These are phyloP conservation scores for Carcina quercana DNA, from an alignment of 2,888 invertebrate species.

Conservation along the genomic window DNA sequence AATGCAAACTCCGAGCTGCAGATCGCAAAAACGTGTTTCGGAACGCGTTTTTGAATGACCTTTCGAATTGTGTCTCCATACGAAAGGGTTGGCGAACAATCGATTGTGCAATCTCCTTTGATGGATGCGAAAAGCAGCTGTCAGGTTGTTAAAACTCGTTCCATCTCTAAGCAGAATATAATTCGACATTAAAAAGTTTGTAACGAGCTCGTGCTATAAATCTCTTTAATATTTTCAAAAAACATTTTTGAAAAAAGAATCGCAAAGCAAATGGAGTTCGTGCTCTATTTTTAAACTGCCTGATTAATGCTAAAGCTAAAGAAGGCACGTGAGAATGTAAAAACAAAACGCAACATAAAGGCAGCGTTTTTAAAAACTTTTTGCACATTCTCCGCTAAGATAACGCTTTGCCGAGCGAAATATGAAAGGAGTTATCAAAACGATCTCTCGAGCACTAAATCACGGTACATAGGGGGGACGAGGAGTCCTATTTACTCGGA, in stretches of 20 bases:
- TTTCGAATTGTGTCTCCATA: constrained; percentile 16
- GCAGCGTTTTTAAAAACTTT: constrained; percentile 45
- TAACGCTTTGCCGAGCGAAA: constrained; percentile 63
- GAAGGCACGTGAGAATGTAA: constrained; percentile 19
- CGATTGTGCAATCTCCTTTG: constrained; percentile 10
- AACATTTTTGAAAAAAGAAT: neutral
- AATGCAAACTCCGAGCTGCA: constrained; percentile 58
- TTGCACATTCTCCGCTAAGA: constrained; percentile 59
- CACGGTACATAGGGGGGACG: constrained; percentile 70
- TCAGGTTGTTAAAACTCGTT: constrained; percentile 27
- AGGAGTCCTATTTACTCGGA: constrained; percentile 67
- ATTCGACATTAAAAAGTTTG: too few species aligned
- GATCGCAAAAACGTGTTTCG: constrained; percentile 38
- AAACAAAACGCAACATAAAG: constrained; percentile 27
- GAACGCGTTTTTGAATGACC: constrained; percentile 24
- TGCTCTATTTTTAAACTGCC: constrained; percentile 28
- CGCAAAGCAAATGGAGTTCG: constrained; percentile 17
- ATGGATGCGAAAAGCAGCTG: constrained; percentile 24
- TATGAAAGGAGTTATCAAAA: constrained; percentile 70
- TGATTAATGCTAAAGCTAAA: constrained; percentile 33
- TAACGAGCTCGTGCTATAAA: too few species aligned
- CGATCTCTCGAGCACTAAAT: constrained; percentile 72
- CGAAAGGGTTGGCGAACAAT: constrained; percentile 23
- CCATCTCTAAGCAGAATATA: too few species aligned
- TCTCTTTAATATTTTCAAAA: neutral